Base-by-base conservation (phyloP, 2,797 vertebrate genomes). In the Orientallactaga sibirica region DNA sequence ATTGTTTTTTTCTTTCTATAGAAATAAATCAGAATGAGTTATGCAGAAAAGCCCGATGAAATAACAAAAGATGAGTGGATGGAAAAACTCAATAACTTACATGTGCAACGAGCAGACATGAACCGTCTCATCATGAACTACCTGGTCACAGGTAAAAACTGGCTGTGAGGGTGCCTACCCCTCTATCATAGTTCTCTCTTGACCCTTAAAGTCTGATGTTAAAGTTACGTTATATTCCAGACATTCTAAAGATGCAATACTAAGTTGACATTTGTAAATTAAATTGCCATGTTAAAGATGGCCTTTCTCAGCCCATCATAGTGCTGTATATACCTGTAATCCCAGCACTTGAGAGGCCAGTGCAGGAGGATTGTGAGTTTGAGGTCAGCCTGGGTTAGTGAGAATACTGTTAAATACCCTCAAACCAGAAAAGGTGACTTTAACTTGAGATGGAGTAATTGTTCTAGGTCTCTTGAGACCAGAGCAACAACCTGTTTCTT, bases 61-160 rank as follows among this genome's bases (percentile, higher is more conserved):
- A 98, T 99, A 98, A 99, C 99, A 3, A 99, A 99, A 98, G 99
- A 99, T 94, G 99, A 99, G 96, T 99, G 99, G 99, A 99, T 99
- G 99, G 99, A 99, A 94, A 99, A 99, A 93, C 99, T 99, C 93
- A 99, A 99, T 98, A 99, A 99, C 97, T 99, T 99, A 96, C 99
- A 99, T 89, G 99, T 99, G 95, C 99, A 99, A 97, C 99, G 99
- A 97, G 99, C 99, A 91, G 99, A 99, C 97, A 99, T 99, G 99
- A 99, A 99, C 95, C 98, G 99, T 90, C 99, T 99, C 93, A 99
- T 99, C 93, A 99, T 99, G 99, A 99, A 99, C 98, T 99, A 99
- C 97, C 96, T 99, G 94, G 99, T 99, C 92, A 99, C 99, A 98
- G 99, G 99, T 99, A 97, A 97, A 64, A 37, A 2, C 68, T 70